These are phyloP conservation scores for Andrena chrysosceles DNA, from an alignment of 2,888 invertebrate genomes.

Conservation along the genomic window DNA sequence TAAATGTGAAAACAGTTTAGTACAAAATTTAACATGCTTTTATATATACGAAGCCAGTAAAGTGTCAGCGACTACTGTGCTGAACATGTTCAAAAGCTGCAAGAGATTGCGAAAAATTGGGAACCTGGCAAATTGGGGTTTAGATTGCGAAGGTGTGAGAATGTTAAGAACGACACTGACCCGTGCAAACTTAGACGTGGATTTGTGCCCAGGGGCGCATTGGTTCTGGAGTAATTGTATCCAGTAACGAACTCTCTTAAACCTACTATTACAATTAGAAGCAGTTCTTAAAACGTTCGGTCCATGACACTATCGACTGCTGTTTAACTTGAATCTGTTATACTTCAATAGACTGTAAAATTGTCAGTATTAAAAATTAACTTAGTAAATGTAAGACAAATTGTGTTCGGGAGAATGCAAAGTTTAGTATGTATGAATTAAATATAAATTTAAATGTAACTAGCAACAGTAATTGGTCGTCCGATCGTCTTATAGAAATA, in stretches of 20 bases:
- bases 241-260: conserved; percentile 66
- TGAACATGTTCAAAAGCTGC: conserved; percentile 81
- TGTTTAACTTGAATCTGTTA: conserved; percentile 38
- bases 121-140: conserved; percentile 84
- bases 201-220: conserved; percentile 83
- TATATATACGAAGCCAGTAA: conserved; percentile 84
- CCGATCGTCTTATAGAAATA: background rate
- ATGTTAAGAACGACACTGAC: conserved; percentile 78
- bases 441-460: background rate
- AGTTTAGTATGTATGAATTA: conserved; percentile 4
- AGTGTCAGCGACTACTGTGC: conserved; percentile 79
- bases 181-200: conserved; percentile 82
- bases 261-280: conserved; percentile 1
- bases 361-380: conserved; percentile 76
- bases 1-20: conserved; percentile 70
- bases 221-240: conserved; percentile 84
- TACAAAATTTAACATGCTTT: conserved; percentile 82
- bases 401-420: conserved; percentile 4
- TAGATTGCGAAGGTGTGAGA: conserved; percentile 81
- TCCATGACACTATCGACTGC: conserved; percentile 64
- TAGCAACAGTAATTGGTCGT: conserved; percentile 34
- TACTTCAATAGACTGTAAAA: conserved; percentile 68
- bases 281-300: conserved; percentile 34
- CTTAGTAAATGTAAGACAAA: conserved; percentile 35
- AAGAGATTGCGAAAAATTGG: conserved; percentile 81